A percentile compares a stretch with the other conserved stretches of the same genome.
Evolutionary conservation across 2,888 invertebrate genomes (phyloP).

Genomic region (Diarsia mendica): DNA sequence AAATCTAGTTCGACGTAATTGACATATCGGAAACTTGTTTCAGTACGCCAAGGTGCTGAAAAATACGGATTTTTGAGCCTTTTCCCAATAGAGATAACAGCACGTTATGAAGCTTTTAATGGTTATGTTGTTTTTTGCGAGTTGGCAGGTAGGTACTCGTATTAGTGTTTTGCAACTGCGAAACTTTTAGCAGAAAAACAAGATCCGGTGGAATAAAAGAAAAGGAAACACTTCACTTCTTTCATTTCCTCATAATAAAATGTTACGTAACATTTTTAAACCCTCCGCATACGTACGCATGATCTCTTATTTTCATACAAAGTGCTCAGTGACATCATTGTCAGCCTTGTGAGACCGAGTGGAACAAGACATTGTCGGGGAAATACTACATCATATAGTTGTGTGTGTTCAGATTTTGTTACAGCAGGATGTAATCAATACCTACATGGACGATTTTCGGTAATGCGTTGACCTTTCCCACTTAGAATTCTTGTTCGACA

Average conservation of each 20-base stretch:
- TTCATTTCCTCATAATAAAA: slow-evolving; percentile 57
- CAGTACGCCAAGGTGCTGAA: slow-evolving; percentile 3
- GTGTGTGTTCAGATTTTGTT: slow-evolving; percentile 28
- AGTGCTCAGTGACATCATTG: slow-evolving; percentile 56
- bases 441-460: slow-evolving; percentile 20
- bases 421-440: slow-evolving; percentile 43
- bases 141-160: not conserved
- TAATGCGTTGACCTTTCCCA: slow-evolving; percentile 19
- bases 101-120: slow-evolving; percentile 25
- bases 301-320: slow-evolving; percentile 62
- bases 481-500: slow-evolving; percentile 30
- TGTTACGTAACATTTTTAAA: slow-evolving; percentile 59
- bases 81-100: slow-evolving; percentile 22
- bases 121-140: slow-evolving; percentile 24
- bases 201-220: slow-evolving; percentile 29
- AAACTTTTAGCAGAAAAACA: slow-evolving; percentile 30
- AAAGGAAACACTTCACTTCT: slow-evolving; percentile 42
- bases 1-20: slow-evolving; percentile 60
- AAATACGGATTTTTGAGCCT: slow-evolving; percentile 12
- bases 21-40: slow-evolving; percentile 43
- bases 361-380: slow-evolving; percentile 31
- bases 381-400: slow-evolving; percentile 29
- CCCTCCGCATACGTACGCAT: slow-evolving; percentile 51
- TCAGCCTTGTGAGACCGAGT: slow-evolving; percentile 45
- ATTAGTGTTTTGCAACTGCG: slow-evolving; percentile 9